phyloP scores from a whole-genome alignment of 2,888 invertebrate genomes.

The Xanthia icteritia region DNA sequence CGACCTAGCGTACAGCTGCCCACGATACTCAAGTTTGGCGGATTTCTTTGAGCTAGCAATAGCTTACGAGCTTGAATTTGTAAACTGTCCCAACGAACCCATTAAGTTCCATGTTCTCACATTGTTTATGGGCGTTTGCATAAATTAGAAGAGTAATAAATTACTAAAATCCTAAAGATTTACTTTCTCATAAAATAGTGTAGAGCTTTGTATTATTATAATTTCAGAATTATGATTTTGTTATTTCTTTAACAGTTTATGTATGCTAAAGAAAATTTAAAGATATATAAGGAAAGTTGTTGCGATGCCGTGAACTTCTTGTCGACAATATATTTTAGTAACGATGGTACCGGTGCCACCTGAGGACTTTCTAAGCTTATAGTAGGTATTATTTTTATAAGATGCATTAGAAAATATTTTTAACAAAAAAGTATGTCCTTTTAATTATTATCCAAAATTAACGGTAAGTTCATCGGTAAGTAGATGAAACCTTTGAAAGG shows the following conservation, averaged over 20 bases:
- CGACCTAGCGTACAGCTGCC: conserved; percentile 50
- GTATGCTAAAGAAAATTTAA: neutral
- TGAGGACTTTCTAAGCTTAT: neutral
- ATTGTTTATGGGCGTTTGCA: conserved; percentile 16
- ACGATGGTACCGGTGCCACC: neutral
- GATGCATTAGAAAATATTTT: neutral
- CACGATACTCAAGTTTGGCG: conserved; percentile 52
- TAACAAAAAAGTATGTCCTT: neutral
- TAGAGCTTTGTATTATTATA: neutral
- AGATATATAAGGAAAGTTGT: conserved; percentile 3
- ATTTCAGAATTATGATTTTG: neutral
- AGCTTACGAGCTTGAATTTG: conserved; percentile 31
- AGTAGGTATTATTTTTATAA: neutral
- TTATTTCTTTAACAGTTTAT: neutral
- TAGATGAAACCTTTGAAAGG: neutral
- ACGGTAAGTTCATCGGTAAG: neutral
- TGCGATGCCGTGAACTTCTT: neutral
- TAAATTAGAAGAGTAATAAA: conserved; percentile 30
- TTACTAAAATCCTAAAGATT: conserved; percentile 14
- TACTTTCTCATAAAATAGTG: conserved; percentile 9
- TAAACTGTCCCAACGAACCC: conserved; percentile 20
- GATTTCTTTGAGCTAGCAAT: conserved; percentile 39
- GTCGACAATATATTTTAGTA: neutral
- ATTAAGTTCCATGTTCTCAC: conserved; percentile 34
- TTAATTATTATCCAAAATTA: neutral